Evolutionary conservation across 1,140 invertebrate species (phyloP).

Genomic region (Drosophila athabasca): DNA sequence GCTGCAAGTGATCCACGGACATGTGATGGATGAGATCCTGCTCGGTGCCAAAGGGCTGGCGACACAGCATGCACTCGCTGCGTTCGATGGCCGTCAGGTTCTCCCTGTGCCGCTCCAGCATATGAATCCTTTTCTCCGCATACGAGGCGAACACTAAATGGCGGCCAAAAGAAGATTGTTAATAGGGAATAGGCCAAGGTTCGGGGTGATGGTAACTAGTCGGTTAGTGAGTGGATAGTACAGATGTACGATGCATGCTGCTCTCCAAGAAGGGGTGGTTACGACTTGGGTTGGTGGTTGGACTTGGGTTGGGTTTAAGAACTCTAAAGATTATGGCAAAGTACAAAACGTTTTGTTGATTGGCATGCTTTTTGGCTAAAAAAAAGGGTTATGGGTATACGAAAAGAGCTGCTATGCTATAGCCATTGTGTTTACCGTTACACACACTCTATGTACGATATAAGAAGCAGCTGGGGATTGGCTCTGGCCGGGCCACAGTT

Average conservation of each 20-base stretch:
- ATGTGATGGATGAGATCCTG: constrained; percentile 67
- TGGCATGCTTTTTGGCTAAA: constrained; percentile 59
- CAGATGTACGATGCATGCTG: constrained; percentile 54
- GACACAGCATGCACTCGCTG: constrained; percentile 78
- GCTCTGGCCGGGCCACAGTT: constrained; percentile 46
- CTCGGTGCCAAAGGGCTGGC: constrained; percentile 61
- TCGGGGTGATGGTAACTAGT: not conserved
- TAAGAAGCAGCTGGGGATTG: constrained; percentile 55
- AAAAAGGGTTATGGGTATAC: constrained; percentile 25
- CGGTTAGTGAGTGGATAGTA: constrained; percentile 22
- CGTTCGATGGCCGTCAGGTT: constrained; percentile 74
- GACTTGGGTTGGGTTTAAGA: constrained; percentile 33
- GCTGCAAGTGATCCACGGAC: constrained; percentile 55
- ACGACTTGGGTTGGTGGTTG: constrained; percentile 29
- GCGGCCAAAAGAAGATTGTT: not conserved
- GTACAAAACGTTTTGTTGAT: constrained; percentile 38
- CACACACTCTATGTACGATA: constrained; percentile 20
- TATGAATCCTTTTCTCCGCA: constrained; percentile 73
- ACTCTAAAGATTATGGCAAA: constrained; percentile 23
- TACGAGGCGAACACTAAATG: constrained; percentile 69
- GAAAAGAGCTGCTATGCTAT: constrained; percentile 48
- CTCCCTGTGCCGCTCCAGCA: constrained; percentile 71
- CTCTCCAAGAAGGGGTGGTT: constrained; percentile 25
- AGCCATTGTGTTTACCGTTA: constrained; percentile 71
- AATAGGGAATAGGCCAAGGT: not conserved